Base-by-base conservation (phyloP, 2,888 invertebrate species). In the Pinctada fucata region DNA sequence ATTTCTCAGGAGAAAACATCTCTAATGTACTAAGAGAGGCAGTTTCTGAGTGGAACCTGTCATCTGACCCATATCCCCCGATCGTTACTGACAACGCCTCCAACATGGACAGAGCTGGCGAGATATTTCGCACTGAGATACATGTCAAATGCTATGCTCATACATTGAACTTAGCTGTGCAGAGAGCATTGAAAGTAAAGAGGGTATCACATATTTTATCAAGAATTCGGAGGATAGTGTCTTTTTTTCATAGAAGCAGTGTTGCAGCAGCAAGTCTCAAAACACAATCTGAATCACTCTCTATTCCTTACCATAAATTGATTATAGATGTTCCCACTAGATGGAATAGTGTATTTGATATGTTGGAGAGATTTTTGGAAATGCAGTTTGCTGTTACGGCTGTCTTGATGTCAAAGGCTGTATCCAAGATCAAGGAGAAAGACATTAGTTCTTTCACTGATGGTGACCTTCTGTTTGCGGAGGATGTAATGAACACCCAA, bases 341-440 rank as follows among this genome's bases (percentile, higher is more conserved):
- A 58, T 58, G 58, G 58, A 58, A 58, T 58, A 58, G 58, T 58
- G 58, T 10, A 58, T 58, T 8, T 58, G 58, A 58, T 58, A 58
- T 58, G 58, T 6, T 58, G 10, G 58, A 6, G 10, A 6, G 58
- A 58, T 58, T 58, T 10, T 10, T 58, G 6, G 58, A 58, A 58
- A 8, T 58, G 58, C 58, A 58, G 58, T 6, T 58, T 8, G 58
- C 58, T 6, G 58, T 58, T 8, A 6, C 10, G 6, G 58, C 58
- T 8, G 10, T 10, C 58, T 58, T 58, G 58, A 6, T 6, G 10
- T 8, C 58, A 58, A 58, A 58, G 58, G 58, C 6, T 8, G 58
- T 58, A 8, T 6, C 6, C 58, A 58, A 58, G 10, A 10, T 8
- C 6, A 58, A 58, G 10, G 58, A 58, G 10, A 58, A 6, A 8